phyloP scores from a whole-genome alignment of 1,140 invertebrate genomes.

The Ridgeia piscesae region DNA sequence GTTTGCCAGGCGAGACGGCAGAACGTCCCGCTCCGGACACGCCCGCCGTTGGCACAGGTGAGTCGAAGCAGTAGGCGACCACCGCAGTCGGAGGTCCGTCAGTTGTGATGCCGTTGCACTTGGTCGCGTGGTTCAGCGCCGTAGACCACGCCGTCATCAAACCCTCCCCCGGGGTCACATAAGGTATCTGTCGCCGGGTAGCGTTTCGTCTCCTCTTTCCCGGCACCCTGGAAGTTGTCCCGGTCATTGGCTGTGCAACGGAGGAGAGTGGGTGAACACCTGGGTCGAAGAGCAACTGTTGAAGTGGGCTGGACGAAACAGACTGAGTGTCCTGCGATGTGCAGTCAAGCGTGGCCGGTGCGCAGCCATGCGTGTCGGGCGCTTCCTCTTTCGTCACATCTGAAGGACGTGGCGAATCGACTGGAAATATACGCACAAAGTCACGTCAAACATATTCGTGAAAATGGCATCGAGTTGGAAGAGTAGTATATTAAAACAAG shows the following conservation, averaged over 20 bases:
- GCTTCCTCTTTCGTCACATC: neutral
- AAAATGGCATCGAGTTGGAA: no score
- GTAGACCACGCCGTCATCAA: neutral
- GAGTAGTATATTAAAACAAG: no score
- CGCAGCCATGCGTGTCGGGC: neutral
- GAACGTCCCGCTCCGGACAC: neutral
- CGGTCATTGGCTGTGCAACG: neutral
- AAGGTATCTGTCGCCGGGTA: neutral
- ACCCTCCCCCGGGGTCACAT: neutral
- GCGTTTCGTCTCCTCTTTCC: neutral
- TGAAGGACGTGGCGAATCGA: neutral
- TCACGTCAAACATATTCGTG: neutral
- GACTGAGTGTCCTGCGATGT: neutral
- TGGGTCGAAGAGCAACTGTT: neutral
- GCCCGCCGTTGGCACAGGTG: neutral
- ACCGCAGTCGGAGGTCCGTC: neutral
- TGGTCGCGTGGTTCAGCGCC: neutral
- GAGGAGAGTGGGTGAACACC: neutral
- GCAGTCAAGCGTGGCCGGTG: neutral
- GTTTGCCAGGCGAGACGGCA: neutral
- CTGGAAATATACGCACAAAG: neutral
- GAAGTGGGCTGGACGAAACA: neutral
- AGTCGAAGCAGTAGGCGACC: neutral
- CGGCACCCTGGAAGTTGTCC: neutral
- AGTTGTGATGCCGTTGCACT: neutral